These are phyloP conservation scores for Megaleporinus macrocephalus DNA, from an alignment of 2,113 vertebrate genomes.

Conservation along the genomic window DNA sequence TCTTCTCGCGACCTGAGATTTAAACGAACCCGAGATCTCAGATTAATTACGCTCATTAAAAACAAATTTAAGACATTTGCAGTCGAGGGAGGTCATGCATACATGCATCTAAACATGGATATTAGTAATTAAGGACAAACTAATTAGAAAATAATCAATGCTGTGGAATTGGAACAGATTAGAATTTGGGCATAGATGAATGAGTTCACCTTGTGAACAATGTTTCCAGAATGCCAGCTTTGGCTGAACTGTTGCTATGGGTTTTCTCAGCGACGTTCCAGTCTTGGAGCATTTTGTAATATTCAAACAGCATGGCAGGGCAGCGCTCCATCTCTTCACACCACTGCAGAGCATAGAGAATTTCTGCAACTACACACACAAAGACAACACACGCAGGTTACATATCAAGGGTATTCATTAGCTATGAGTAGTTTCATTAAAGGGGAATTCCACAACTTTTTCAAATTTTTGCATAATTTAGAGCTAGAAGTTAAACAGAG, in stretches of 20 bases:
- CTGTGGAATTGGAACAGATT: constrained; percentile 27
- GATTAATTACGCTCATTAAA: constrained; percentile 39
- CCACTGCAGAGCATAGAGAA: constrained; percentile 92
- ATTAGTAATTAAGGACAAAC: constrained; percentile 43
- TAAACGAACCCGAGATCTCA: neutral
- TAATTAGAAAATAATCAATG: constrained; percentile 48
- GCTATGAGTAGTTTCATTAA: too few species aligned
- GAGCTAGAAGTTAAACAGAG: too few species aligned
- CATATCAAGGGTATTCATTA: neutral
- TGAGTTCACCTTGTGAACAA: constrained; percentile 84
- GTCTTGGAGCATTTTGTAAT: constrained; percentile 79
- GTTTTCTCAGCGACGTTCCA: constrained; percentile 78
- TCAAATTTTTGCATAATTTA: neutral
- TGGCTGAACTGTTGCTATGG: constrained; percentile 59
- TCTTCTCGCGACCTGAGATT: constrained; percentile 80
- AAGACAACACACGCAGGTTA: neutral
- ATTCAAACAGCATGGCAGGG: constrained; percentile 75
- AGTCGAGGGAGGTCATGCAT: constrained; percentile 26
- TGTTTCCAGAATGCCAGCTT: constrained; percentile 74
- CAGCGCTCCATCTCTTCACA: constrained; percentile 86
- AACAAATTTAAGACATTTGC: constrained; percentile 28
- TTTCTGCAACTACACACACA: constrained; percentile 82
- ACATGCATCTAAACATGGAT: constrained; percentile 44
- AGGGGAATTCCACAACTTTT: too few species aligned
- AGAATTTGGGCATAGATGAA: constrained; percentile 23